A percentile compares a stretch with the other conserved stretches of the same genome.
phyloP scores from a whole-genome alignment of 2,797 vertebrate species.

The Amniataba percoides region DNA sequence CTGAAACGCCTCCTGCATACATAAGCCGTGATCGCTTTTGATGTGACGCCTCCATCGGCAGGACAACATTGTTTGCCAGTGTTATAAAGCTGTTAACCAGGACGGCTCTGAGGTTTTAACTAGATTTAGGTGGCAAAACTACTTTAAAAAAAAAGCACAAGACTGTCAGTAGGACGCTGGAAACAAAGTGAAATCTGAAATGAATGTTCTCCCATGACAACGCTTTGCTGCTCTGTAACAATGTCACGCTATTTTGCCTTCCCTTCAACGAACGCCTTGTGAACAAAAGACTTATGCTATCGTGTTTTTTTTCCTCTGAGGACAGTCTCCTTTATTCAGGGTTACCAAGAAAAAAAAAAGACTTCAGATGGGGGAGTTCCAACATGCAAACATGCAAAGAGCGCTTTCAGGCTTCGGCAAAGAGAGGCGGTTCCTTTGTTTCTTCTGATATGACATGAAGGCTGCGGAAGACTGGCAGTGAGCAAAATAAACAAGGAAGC shows the following conservation, averaged over 20 bases:
- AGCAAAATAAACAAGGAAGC: background rate
- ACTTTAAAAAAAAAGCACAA: background rate
- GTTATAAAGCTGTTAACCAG: background rate
- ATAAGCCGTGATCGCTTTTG: background rate
- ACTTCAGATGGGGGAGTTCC: background rate
- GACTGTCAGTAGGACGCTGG: background rate
- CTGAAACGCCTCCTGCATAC: no score
- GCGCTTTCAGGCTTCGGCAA: background rate
- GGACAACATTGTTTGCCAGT: background rate
- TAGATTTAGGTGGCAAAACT: background rate
- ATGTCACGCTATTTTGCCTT: background rate
- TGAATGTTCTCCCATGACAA: background rate
- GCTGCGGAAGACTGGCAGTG: background rate
- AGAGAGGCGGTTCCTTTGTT: background rate
- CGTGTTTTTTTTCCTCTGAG: background rate
- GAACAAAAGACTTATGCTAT: background rate
- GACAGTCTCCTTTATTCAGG: background rate
- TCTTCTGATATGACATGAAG: conserved; percentile 7
- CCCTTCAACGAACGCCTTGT: background rate
- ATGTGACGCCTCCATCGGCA: background rate
- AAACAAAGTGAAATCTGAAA: background rate
- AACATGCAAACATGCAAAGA: background rate
- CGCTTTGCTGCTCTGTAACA: background rate
- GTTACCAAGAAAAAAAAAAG: background rate
- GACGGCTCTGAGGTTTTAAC: background rate